phyloP scores from a whole-genome alignment of 2,888 invertebrate genomes.

The Drosophila barbarae region DNA sequence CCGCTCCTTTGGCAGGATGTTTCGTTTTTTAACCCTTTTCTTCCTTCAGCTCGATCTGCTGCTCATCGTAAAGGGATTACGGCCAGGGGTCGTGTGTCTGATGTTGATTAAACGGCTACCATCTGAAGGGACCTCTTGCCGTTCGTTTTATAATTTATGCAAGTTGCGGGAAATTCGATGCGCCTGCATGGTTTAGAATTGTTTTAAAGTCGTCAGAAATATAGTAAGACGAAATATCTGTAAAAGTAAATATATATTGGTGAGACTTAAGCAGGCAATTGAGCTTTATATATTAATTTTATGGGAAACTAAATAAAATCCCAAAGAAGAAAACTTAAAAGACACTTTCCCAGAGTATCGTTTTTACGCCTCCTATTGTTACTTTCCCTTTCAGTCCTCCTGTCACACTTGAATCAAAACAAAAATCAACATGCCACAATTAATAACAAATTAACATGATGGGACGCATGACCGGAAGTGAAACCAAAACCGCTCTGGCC shows the following conservation, averaged over 20 bases:
- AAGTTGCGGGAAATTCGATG: conserved; percentile 62
- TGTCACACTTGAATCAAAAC: conserved; percentile 54
- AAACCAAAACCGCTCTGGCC: conserved; percentile 43
- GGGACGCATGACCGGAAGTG: conserved; percentile 59
- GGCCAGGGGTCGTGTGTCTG: conserved; percentile 62
- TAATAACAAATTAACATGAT: conserved; percentile 79
- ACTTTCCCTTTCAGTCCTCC: conserved; percentile 11
- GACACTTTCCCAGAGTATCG: conserved; percentile 22
- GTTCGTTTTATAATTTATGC: conserved; percentile 63
- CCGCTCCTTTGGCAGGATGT: conserved; percentile 44
- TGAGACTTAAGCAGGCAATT: background rate
- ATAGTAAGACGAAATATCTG: background rate
- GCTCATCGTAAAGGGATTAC: conserved; percentile 55
- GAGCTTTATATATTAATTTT: background rate
- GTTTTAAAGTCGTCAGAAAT: conserved; percentile 36
- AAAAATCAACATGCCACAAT: conserved; percentile 71
- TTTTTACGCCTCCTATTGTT: background rate
- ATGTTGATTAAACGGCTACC: conserved; percentile 64
- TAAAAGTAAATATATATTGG: too few relatives aligned
- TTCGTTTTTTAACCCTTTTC: conserved; percentile 62
- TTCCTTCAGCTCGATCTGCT: conserved; percentile 52
- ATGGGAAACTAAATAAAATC: background rate
- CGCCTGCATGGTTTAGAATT: conserved; percentile 65
- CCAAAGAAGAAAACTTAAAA: background rate
- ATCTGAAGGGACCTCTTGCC: conserved; percentile 23